Conservation (phyloP, 2,797 vertebrate genomes). For the Neosalanx taihuensis region DNA sequence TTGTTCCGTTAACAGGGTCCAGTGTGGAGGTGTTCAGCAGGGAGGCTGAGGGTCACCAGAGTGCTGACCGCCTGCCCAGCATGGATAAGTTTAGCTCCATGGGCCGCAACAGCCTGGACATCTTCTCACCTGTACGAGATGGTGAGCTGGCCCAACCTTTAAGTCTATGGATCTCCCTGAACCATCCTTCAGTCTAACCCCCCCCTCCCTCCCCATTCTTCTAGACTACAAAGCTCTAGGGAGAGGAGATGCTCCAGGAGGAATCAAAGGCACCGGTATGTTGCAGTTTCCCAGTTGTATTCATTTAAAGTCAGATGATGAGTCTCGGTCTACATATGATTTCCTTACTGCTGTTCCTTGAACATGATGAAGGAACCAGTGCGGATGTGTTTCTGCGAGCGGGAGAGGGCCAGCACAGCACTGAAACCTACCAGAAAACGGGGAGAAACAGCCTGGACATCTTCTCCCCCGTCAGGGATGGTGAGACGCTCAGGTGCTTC, state of each 20-base stretch:
- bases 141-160: conserved; percentile 49
- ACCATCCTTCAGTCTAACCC: neutral
- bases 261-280: neutral
- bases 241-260: conserved; percentile 19
- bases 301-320: neutral
- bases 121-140: conserved; percentile 87
- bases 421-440: conserved; percentile 65
- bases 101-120: conserved; percentile 85
- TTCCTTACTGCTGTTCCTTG: no score
- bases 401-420: conserved; percentile 66
- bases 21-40: conserved; percentile 72
- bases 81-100: conserved; percentile 70
- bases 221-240: conserved; percentile 39
- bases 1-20: conserved; percentile 36
- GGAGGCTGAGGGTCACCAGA: conserved; percentile 78
- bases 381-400: conserved; percentile 52
- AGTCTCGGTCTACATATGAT: no score
- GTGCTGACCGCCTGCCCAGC: conserved; percentile 47
- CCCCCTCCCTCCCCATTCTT: neutral
- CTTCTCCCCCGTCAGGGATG: conserved; percentile 84
- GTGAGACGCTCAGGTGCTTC: conserved; percentile 58
- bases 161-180: no score
- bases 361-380: neutral
- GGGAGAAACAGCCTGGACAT: conserved; percentile 80
- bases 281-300: neutral